Evolutionary conservation across 2,113 vertebrate genomes (phyloP).

Genomic region (Microtus ochrogaster): DNA sequence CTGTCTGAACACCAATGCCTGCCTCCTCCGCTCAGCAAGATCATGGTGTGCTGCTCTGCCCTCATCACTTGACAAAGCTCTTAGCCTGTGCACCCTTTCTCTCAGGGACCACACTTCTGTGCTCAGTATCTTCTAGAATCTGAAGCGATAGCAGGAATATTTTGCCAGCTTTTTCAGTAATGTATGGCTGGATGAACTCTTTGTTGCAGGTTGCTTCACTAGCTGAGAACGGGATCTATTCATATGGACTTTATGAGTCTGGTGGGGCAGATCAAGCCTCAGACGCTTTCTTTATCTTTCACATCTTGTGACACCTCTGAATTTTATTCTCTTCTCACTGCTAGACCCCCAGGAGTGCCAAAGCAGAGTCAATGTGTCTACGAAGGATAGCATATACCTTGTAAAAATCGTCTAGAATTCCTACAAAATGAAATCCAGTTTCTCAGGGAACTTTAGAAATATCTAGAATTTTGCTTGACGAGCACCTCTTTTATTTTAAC

Average conservation of each 20-base stretch:
- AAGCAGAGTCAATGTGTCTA: background rate
- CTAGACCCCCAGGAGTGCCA: background rate
- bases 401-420: background rate
- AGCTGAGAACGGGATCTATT: background rate
- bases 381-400: background rate
- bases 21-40: background rate
- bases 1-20: background rate
- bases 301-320: conserved; percentile 7
- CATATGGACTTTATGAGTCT: background rate
- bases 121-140: background rate
- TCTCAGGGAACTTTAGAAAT: background rate
- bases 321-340: conserved; percentile 47
- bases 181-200: background rate
- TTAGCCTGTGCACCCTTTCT: background rate
- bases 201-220: background rate
- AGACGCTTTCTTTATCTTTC: conserved; percentile 13
- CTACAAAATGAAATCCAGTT: background rate
- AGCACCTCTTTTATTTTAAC: background rate
- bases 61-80: background rate
- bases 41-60: background rate
- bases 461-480: conserved; percentile 55
- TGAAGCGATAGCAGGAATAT: background rate
- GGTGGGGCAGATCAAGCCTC: background rate
- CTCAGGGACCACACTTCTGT: background rate
- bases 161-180: conserved; percentile 25